A percentile compares a stretch with the other conserved stretches of the same genome.
Conservation (phyloP, 2,888 invertebrate species). For the Rhogogaster chlorosoma region DNA sequence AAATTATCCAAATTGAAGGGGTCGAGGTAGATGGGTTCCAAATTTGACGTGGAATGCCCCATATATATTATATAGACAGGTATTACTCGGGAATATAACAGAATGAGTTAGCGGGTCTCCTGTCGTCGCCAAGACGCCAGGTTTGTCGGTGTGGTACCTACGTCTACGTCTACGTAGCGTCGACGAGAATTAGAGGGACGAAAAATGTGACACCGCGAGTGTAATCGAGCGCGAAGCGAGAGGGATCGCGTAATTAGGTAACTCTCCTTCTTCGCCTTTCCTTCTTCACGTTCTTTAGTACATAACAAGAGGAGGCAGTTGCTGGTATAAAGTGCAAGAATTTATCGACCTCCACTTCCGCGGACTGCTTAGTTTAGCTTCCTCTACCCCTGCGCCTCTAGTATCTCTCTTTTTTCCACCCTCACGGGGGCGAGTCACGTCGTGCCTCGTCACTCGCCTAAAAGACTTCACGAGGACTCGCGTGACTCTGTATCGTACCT, state of each 20-base stretch:
- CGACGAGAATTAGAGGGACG: neutral
- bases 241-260: constrained; percentile 28
- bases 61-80: too few species aligned
- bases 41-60: too few species aligned
- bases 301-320: neutral
- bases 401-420: neutral
- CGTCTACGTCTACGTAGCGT: neutral
- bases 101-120: neutral
- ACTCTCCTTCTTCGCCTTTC: constrained; percentile 6
- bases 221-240: constrained; percentile 34
- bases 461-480: neutral
- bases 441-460: constrained; percentile 21
- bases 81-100: neutral
- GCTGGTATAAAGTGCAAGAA: constrained; percentile 26
- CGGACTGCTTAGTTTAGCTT: neutral
- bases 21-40: too few species aligned
- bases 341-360: constrained; percentile 22
- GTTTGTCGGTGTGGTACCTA: neutral
- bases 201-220: constrained; percentile 39
- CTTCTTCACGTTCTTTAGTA: neutral
- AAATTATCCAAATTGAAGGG: too few species aligned
- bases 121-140: neutral
- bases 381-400: neutral
- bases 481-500: neutral
- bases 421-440: neutral